phyloP scores from a whole-genome alignment of 2,113 vertebrate species.

The Nothoprocta pentlandii region DNA sequence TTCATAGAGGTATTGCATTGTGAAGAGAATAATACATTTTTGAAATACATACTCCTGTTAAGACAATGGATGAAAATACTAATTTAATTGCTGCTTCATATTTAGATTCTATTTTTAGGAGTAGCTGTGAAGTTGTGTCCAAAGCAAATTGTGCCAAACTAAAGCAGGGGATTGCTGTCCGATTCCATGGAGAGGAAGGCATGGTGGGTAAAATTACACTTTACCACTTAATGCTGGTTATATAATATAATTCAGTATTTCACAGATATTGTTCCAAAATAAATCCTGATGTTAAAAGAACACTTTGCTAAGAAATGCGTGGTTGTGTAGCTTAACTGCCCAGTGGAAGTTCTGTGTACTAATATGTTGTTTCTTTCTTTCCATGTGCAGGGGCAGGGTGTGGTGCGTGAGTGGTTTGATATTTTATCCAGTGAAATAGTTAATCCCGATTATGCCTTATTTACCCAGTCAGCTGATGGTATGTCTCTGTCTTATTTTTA shows the following conservation, averaged over 20 bases:
- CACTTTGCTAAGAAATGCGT: background rate
- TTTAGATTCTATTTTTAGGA: slow-evolving; percentile 98
- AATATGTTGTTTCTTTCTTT: slow-evolving; percentile 39
- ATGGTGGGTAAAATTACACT: slow-evolving; percentile 85
- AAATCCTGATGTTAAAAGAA: background rate
- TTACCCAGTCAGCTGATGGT: slow-evolving; percentile 99
- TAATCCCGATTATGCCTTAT: slow-evolving; percentile 97
- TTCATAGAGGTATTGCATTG: slow-evolving; percentile 90
- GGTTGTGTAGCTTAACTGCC: background rate
- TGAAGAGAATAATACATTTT: background rate
- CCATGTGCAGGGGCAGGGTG: slow-evolving; percentile 91
- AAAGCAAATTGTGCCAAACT: slow-evolving; percentile 96
- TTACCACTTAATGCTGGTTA: background rate
- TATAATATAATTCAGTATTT: background rate
- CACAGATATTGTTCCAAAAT: background rate
- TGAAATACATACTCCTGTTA: background rate
- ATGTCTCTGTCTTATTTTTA: slow-evolving; percentile 56
- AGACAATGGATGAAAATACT: background rate
- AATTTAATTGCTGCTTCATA: slow-evolving; percentile 75
- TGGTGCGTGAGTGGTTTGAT: slow-evolving; percentile 99
- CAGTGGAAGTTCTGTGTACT: slow-evolving; percentile 32
- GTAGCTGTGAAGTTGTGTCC: slow-evolving; percentile 98
- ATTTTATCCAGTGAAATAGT: slow-evolving; percentile 98
- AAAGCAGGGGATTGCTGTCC: slow-evolving; percentile 96
- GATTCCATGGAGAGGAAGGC: slow-evolving; percentile 98